Conservation (phyloP, 2,113 vertebrate species). For the Scopus umbretta region DNA sequence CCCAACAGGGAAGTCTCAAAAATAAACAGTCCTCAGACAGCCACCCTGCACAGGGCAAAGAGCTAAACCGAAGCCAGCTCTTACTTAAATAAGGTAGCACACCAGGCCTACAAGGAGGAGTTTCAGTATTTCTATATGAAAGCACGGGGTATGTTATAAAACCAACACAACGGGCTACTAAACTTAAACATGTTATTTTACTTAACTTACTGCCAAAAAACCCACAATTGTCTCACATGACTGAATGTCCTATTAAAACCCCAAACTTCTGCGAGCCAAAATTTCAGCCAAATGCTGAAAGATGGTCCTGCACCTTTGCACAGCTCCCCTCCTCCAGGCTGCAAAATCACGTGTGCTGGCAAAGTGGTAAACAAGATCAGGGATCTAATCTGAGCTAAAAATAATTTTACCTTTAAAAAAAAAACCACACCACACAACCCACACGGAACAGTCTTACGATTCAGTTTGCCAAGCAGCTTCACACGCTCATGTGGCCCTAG, state of each 20-base stretch:
- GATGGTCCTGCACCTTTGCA: not conserved
- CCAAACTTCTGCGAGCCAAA: fast-evolving
- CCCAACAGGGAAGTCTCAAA: not conserved
- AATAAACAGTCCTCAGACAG: not conserved
- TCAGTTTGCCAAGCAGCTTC: not conserved
- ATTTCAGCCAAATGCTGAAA: fast-evolving
- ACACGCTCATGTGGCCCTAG: fast-evolving
- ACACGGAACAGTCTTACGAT: fast-evolving
- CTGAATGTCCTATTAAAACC: not conserved
- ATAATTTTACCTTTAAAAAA: not conserved
- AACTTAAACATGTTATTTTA: not conserved
- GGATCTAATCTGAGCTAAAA: not conserved
- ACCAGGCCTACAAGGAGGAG: not conserved
- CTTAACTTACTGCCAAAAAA: not conserved
- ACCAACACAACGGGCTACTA: not conserved
- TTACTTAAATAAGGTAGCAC: not conserved
- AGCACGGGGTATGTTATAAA: fast-evolving
- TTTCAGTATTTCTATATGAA: fast-evolving
- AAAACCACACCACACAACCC: not conserved
- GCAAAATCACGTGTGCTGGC: not conserved
- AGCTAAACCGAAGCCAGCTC: not conserved
- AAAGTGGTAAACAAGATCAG: not conserved
- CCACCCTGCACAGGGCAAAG: not conserved
- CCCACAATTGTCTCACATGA: fast-evolving
- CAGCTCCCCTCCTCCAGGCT: not conserved